Evolutionary conservation across 1,140 invertebrate species (phyloP), one percentile per base, ranked within the genome.

Genomic region (Tetragonula clypearis): DNA sequence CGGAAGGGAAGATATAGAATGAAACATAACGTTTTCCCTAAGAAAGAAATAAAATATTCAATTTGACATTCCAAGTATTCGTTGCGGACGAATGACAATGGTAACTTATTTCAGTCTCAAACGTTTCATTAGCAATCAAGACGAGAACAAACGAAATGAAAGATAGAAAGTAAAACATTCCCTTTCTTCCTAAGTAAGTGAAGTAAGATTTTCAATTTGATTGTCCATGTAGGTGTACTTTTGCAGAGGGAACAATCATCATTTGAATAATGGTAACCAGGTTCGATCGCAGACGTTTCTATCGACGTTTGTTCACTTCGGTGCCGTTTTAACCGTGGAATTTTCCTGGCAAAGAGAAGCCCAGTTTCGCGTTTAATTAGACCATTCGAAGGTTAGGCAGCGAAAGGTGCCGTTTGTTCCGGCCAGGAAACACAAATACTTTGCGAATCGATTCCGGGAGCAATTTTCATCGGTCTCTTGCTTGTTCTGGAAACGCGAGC

Each of bases 321-420:
- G 71, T 73, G 26, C 71, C 15, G 49, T 26, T 72, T 15, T 49
- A 23, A 8, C 12, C 14, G 21, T 14, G n/a, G 15, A 73, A 53
- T 49, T 30, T 30, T 73, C 21, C 23, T 15, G 2, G n/a, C 71
- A 55, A 55, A 73, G 71, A 73, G 71, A 53, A 73, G 41, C 41
- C 41, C 14, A n/a, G 35, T 73, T 30, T 55, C 49, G 71, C 71
- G 71, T 73, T 73, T 73, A 73, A 73, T 73, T 73, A 19, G 71
- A 73, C 71, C n/a, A 26, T 26, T 73, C 15, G 71, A 73, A 73
- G 71, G 71, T 71, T 49, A 49, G 23, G 6, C 71, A 15, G 41
- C 41, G 71, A 73, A 73, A n/a, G 71, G 49, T 55, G 49, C n/a
- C 71, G 71, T 73, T 73, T 53, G 71, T 73, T 73, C 41, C 71